These are phyloP conservation scores for Zophobas atratus DNA, from an alignment of 1,140 invertebrate genomes.

Conservation along the genomic window DNA sequence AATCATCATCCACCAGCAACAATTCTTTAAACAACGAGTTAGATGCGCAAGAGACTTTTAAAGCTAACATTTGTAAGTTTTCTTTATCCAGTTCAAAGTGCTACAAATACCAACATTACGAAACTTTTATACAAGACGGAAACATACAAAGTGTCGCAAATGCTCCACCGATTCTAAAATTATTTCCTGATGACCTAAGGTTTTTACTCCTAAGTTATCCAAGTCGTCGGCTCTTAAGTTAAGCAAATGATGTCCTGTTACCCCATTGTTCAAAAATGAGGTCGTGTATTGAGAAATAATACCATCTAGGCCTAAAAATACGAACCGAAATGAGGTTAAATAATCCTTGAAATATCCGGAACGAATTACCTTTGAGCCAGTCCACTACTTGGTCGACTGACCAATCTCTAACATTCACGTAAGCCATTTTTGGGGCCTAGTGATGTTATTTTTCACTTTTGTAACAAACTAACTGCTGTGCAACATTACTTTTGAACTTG, in stretches of 20 bases:
- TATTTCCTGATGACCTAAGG: slow-evolving; percentile 94
- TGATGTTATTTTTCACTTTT: background rate
- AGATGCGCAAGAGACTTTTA: slow-evolving; percentile 88
- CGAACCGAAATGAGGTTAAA: slow-evolving; percentile 38
- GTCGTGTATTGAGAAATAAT: slow-evolving; percentile 86
- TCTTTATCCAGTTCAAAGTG: slow-evolving; percentile 93
- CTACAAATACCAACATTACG: slow-evolving; percentile 70
- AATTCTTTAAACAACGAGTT: slow-evolving; percentile 84
- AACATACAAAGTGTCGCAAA: slow-evolving; percentile 84
- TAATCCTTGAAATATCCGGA: slow-evolving; percentile 27
- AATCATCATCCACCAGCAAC: slow-evolving; percentile 74
- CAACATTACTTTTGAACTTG: background rate
- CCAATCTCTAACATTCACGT: slow-evolving; percentile 94
- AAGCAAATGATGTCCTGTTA: slow-evolving; percentile 87
- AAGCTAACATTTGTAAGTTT: slow-evolving; percentile 89
- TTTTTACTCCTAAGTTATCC: slow-evolving; percentile 86
- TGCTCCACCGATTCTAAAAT: slow-evolving; percentile 92
- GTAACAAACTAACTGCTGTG: background rate
- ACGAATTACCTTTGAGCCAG: slow-evolving; percentile 86
- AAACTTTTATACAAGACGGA: slow-evolving; percentile 8
- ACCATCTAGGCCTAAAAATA: slow-evolving; percentile 83
- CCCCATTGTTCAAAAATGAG: slow-evolving; percentile 84
- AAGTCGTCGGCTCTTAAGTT: slow-evolving; percentile 89
- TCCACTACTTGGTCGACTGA: slow-evolving; percentile 93
- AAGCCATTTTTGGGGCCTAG: slow-evolving; percentile 75